Base-by-base conservation (phyloP, 2,113 vertebrate species). In the Leptocoma aspasia region DNA sequence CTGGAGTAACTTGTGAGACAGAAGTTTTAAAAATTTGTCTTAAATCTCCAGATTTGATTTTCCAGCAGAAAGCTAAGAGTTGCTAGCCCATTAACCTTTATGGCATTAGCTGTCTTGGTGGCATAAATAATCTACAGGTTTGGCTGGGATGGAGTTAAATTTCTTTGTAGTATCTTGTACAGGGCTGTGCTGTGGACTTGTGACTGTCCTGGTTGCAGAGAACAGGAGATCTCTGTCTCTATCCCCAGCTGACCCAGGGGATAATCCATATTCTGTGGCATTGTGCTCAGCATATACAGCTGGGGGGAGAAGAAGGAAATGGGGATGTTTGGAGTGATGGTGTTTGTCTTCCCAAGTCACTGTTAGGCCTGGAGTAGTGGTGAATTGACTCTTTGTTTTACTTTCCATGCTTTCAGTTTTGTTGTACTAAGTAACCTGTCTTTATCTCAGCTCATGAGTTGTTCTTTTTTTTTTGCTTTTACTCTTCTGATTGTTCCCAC, bases 311-410 rank as follows among this genome's bases (percentile, higher is more conserved):
- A 84, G 41, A 3, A 45, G 4, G 8, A 79, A 79, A 24, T 2
- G 0, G 6, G 10, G 5, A 19, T 6, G 1, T 75, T 73, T 1
- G 1, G 27, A 57, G n/a, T 23, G 12, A 71, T 57, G 24, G 1
- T 0, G 0, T 70, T 72, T 37, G 30, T 45, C 41, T 78, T 66
- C 47, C 28, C 7, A 60, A 35, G 26, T 30, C 35, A 37, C 19
- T 1, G 0, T 28, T 45, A 45, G 0, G 0, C 0, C 0, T n/a
- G 27, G 33, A 3, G 4, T 41, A 66, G 16, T 6, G 19, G 4
- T 14, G 11, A 63, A 86, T 27, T 3, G 49, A 37, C 53, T 60
- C 8, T 30, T 42, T 56, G 1, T 26, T 83, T 71, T 54, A 9
- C 5, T 80, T 76, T 59, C 9, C 20, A 42, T 64, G 19, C 5